These are phyloP conservation scores for Spilogale gracilis DNA, from an alignment of 2,113 vertebrate genomes.

Conservation along the genomic window DNA sequence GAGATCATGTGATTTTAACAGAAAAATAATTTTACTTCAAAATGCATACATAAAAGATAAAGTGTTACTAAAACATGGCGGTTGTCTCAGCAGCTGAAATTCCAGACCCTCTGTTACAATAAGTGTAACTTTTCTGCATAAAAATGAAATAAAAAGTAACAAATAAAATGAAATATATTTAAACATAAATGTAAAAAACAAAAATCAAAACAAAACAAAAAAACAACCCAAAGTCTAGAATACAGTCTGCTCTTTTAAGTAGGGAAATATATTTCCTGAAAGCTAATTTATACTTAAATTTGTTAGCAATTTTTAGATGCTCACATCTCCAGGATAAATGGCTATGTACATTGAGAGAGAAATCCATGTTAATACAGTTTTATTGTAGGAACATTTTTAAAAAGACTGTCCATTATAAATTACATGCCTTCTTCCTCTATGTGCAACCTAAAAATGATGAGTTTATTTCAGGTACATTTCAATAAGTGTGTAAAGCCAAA, in stretches of 20 bases:
- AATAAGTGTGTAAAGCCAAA: constrained; percentile 14
- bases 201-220: too few species aligned
- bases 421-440: background rate
- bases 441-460: background rate
- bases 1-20: constrained; percentile 38
- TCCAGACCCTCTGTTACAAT: background rate
- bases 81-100: background rate
- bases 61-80: background rate
- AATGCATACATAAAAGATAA: background rate
- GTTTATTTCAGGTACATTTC: constrained; percentile 16
- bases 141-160: background rate
- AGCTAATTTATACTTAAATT: background rate
- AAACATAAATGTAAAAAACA: constrained; percentile 22
- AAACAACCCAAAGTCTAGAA: background rate
- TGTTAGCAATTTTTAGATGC: background rate
- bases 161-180: constrained; percentile 32
- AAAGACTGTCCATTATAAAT: constrained; percentile 19
- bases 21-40: constrained; percentile 14
- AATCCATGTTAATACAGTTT: constrained; percentile 31
- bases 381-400: background rate
- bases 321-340: background rate
- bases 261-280: background rate
- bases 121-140: background rate
- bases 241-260: constrained; percentile 18
- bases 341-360: background rate